phyloP scores from a whole-genome alignment of 23 tunicate species.

The Styela plicata region DNA sequence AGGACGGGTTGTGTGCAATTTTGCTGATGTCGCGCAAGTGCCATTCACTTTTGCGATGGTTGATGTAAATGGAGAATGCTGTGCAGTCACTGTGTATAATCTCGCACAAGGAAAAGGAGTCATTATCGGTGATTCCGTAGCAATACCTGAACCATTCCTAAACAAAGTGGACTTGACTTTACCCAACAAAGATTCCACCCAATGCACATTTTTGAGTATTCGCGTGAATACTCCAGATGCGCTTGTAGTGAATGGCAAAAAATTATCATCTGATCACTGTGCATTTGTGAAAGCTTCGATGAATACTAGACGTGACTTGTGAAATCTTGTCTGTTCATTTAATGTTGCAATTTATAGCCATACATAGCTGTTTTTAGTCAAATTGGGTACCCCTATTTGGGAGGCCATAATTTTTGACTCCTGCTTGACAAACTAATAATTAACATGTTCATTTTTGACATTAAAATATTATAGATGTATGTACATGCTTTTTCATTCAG shows the following conservation, averaged over 20 bases:
- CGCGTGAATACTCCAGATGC: constrained; percentile 70
- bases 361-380: too few species aligned
- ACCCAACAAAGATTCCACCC: constrained; percentile 6
- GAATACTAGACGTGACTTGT: constrained; percentile 10
- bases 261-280: constrained; percentile 52
- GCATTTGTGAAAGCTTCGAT: constrained; percentile 60
- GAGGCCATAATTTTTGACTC: too few species aligned
- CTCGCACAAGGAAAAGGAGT: constrained; percentile 76
- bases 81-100: constrained; percentile 78
- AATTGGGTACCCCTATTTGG: too few species aligned
- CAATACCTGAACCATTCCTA: constrained; percentile 73
- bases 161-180: constrained; percentile 36
- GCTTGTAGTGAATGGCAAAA: constrained; percentile 67
- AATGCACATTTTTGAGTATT: constrained; percentile 49
- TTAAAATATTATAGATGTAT: too few species aligned
- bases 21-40: constrained; percentile 79
- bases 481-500: too few species aligned
- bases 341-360: too few species aligned
- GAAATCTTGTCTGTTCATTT: too few species aligned
- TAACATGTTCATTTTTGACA: too few species aligned
- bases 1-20: constrained; percentile 67
- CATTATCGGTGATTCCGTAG: constrained; percentile 93
- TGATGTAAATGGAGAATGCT: constrained; percentile 54
- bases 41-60: constrained; percentile 77
- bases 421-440: too few species aligned